phyloP scores from a whole-genome alignment of 2,113 vertebrate species.

The Mastomys coucha region DNA sequence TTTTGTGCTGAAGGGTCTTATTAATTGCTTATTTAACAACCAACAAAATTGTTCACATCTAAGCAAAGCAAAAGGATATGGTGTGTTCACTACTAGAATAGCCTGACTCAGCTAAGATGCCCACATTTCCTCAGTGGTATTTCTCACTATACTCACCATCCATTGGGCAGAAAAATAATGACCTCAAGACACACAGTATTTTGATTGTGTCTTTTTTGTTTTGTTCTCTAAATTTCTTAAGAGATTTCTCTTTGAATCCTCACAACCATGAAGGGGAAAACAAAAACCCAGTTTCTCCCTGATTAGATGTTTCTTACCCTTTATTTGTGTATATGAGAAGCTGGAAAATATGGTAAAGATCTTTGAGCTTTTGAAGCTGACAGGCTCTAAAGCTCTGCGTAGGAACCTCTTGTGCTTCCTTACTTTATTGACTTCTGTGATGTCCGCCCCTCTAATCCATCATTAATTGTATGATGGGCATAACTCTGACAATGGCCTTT shows the following conservation, averaged over 20 bases:
- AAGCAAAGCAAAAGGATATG: not conserved
- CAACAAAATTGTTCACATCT: not conserved
- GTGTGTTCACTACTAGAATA: accelerated
- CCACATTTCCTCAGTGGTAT: not conserved
- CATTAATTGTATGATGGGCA: slow-evolving; percentile 26
- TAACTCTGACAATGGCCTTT: not conserved
- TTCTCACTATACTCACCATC: not conserved
- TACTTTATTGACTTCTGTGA: not conserved
- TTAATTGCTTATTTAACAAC: not conserved
- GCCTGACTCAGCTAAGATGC: not conserved
- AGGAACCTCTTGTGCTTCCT: not conserved
- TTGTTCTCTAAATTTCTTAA: not conserved
- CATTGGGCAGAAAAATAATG: not conserved
- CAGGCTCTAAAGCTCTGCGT: not conserved
- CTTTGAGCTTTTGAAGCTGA: not conserved
- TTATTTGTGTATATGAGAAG: not conserved
- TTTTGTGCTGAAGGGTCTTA: not conserved
- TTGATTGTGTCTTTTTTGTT: not conserved
- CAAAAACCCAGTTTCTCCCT: not conserved
- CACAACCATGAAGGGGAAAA: not conserved
- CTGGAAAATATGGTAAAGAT: not conserved
- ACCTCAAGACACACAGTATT: not conserved
- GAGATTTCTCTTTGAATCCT: not conserved
- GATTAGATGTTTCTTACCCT: not conserved
- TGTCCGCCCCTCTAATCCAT: not conserved